Conservation (phyloP, 2,113 vertebrate genomes). For the Pseudopodoces humilis region DNA sequence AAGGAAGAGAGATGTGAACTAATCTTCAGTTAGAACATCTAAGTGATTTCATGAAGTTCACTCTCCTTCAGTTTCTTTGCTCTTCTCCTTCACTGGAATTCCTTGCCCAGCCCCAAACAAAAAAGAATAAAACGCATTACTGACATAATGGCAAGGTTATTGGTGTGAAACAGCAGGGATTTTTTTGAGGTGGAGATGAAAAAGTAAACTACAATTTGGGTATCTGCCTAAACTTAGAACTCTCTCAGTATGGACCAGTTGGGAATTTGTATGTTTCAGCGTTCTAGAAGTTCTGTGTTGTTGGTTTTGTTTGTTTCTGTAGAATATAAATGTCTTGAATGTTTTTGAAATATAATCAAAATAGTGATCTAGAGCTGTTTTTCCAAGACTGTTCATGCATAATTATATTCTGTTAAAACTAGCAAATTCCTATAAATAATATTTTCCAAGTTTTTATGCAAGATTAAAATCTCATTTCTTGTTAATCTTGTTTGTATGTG, state of each 20-base stretch:
- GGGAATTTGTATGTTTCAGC: background rate
- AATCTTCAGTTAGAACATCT: background rate
- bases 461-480: conserved; percentile 2
- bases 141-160: background rate
- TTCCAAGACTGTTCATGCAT: background rate
- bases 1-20: background rate
- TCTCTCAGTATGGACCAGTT: background rate
- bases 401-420: background rate
- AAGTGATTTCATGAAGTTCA: background rate
- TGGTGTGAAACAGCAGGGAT: background rate
- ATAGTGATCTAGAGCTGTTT: background rate
- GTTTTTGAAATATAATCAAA: background rate
- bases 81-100: background rate
- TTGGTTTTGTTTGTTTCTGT: background rate
- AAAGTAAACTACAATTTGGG: background rate
- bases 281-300: background rate
- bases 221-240: background rate
- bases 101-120: background rate
- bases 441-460: background rate
- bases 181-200: background rate
- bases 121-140: background rate
- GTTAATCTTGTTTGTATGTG: background rate
- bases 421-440: background rate
- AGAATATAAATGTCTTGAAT: background rate
- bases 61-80: background rate